Base-by-base conservation (phyloP, 2,797 vertebrate genomes). In the Scolopax bukidnonensis region DNA sequence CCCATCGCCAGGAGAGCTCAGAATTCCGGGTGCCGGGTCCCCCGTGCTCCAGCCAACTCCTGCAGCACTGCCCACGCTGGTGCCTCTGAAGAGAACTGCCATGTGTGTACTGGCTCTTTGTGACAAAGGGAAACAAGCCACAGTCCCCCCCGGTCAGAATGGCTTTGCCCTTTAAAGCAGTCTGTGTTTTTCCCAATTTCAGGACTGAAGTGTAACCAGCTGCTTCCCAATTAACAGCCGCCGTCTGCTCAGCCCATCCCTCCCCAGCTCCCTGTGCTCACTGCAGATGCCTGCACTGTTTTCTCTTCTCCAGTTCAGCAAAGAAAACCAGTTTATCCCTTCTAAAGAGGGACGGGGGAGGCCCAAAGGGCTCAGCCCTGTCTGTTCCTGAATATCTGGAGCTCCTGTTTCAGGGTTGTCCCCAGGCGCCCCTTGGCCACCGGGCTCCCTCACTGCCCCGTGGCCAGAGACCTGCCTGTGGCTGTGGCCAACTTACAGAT, bases 101-200 rank as follows among this genome's bases (percentile, higher is more conserved):
- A 0, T 3, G 2, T 28, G 6, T 60, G 10, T 10, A 1, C 10
- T 25, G 48, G 20, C 61, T 10, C 71, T 18, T 23, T 45, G 60
- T 30, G 73, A 38, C 32, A 10, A 32, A 43, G 64, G 65, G 40
- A 69, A 59, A 13, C 18, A 5, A 70, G 43, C 56, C 36, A 4
- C 4, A 0, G 4, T 24, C 25, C 32, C 36, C 36, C 69, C 7
- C 0, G 1, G 14, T 19, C 60, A 12, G 33, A n/a, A 8, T 9
- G 56, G 40, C 70, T 67, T 33, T 87, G 90, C 56, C 76, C 67
- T 79, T 64, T 33, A 27, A n/a, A 93, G 63, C 80, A 36, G 9
- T 36, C 36, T 36, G 36, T 36, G 36, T 36, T 36, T 36, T 36
- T 36, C 36, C 36, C 8, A 36, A 36, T 36, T 36, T 36, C 36